Base-by-base conservation (phyloP, 2,797 vertebrate species). In the Sebastes hubbsi region DNA sequence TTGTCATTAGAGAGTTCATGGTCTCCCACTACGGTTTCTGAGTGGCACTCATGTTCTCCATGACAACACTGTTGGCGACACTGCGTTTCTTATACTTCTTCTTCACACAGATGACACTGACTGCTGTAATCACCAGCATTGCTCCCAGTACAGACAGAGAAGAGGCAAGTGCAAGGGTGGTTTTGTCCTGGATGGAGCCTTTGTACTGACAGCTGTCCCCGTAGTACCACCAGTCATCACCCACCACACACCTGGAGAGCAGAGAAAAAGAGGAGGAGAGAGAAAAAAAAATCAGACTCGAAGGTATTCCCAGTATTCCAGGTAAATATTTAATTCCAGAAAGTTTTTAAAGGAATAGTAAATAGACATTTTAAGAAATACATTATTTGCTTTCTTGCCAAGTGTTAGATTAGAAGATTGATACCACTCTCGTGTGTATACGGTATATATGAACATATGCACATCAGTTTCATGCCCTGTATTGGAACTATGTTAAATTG, bases 181-280 rank as follows among this genome's bases (percentile, higher is more conserved):
- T 82, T 54, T 91, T 95, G 70, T 97, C 96, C 3, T 1, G 25
- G 20, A 6, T 36, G 3, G 95, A 91, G 55, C 97, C 96, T 77
- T 78, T 95, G 76, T 74, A 83, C 89, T 98, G 96, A 90, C 97
- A 98, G 46, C 78, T 93, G 71, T 94, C 63, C 22, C 97, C 97
- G 18, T 95, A 94, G 86, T 96, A 96, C 97, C 97, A 98, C 97
- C 97, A 98, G 93, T 93, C 83, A 0, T 88, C 63, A 3, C 96
- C 96, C 24, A 95, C 95, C 1, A 75, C 88, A 85, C 98, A 99
- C 87, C 98, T 99, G 73, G 10, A 42, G 30, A 69, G 18, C 20
- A 78, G 24, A 36, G 55, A 22, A n/a, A 20, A 20, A 24, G 59
- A 60, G 55, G 16, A 38, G 8, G 29, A 30, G 5, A 68, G 34